Evolutionary conservation across 2,113 vertebrate genomes (phyloP), one percentile per base, ranked within the genome.

Genomic region (Terrapene triunguis): DNA sequence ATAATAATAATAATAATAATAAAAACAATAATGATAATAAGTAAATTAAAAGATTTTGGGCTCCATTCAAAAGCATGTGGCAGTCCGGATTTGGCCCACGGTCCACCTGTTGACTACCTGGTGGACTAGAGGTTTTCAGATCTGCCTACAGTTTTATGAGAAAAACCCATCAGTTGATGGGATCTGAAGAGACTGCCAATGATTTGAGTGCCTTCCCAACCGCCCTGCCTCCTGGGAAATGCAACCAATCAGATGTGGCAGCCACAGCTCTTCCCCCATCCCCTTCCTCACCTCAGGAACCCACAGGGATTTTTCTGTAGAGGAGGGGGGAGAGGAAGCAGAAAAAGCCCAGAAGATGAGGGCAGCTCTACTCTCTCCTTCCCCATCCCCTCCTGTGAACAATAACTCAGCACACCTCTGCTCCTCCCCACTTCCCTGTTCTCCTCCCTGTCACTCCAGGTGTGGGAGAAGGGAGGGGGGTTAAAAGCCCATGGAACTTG

Each of bases 311-410:
- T 72, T 72, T 72, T 42, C 1, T 2, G n/a, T 86, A 79, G 17
- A 10, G 10, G 35, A 2, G 78, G 48, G 57, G 10, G 6, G 62
- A 6, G 2, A 9, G 32, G 4, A 82, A 82, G n/a, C 0, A 0
- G 72, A 76, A 76, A 76, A 76, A 42, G 2, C 10, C 2, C 10
- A 89, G 80, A 87, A 53, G n/a, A 17, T 72, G 35, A 72, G 65
- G 19, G 35, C n/a, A 72, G 17, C 65, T 72, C 65, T 38, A 17
- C 19, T 72, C 65, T n/a, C n/a, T 72, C 5, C 57, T 62, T 6
- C 53, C 57, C 27, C 29, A 59, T 14, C 29, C 57, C 29, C 57
- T 62, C 27, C 27, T 14, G 57, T 32, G 29, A 62, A 32, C 57
- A 62, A 32, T 32, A 57, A 9, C 65, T 72, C n/a, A 72, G 65